These are phyloP conservation scores for Nebria ingens DNA, from an alignment of 1,140 invertebrate species.

Conservation along the genomic window DNA sequence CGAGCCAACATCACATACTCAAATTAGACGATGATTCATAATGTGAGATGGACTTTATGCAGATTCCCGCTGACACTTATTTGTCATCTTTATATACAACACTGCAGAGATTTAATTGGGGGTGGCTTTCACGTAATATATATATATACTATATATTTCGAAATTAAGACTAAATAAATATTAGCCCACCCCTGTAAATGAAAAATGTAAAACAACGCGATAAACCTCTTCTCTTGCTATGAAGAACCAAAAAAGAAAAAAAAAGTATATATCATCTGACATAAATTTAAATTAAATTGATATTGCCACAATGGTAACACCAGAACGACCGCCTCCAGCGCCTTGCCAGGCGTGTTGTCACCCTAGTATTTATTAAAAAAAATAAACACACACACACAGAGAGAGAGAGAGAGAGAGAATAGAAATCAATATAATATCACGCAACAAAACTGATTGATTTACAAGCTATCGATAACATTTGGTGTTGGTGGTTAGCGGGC, in stretches of 20 bases:
- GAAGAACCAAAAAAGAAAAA: no score
- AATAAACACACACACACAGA: no score
- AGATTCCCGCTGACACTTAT: not conserved
- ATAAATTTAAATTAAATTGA: constrained; percentile 5
- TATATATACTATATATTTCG: no score
- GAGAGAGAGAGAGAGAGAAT: not conserved
- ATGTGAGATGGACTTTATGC: not conserved
- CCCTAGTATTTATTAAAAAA: not conserved
- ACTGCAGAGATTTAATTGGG: no score
- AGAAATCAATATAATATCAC: not conserved
- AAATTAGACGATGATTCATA: no score
- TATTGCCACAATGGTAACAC: not conserved
- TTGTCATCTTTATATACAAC: not conserved
- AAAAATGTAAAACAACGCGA: no score
- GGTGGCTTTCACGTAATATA: no score
- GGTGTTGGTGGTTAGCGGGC: not conserved
- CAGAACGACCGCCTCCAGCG: not conserved
- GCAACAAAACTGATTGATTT: constrained; percentile 6
- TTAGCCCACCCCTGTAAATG: not conserved
- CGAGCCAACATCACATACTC: no score
- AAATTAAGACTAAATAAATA: no score
- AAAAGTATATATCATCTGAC: not conserved
- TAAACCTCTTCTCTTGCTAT: no score
- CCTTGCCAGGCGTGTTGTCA: not conserved
- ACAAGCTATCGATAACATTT: constrained; percentile 6